Evolutionary conservation across 2,888 invertebrate genomes (phyloP).

Genomic region (Muschampia plurimacula): DNA sequence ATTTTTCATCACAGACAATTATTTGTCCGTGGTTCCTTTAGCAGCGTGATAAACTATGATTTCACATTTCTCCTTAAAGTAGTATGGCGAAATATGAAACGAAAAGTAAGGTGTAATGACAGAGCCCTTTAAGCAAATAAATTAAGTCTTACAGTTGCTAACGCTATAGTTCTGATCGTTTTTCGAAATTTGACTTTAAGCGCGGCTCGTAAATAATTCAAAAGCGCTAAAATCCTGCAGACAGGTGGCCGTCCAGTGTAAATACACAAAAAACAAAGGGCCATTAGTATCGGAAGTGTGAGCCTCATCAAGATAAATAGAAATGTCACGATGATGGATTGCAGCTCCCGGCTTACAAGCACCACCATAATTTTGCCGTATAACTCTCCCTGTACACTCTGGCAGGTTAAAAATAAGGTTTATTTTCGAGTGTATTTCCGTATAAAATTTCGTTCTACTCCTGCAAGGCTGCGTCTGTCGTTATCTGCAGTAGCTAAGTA

Average conservation of each 20-base stretch:
- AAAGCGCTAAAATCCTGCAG: constrained; percentile 35
- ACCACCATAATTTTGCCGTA: constrained; percentile 55
- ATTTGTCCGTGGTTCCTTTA: no score
- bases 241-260: constrained; percentile 36
- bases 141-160: neutral
- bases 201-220: constrained; percentile 32
- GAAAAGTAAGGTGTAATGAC: no score
- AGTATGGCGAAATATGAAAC: no score
- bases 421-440: constrained; percentile 46
- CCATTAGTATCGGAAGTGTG: constrained; percentile 78
- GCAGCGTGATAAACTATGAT: no score
- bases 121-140: neutral
- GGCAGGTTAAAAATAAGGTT: constrained; percentile 52
- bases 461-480: constrained; percentile 62
- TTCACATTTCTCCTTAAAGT: no score
- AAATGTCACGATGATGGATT: constrained; percentile 82
- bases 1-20: no score
- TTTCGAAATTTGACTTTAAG: constrained; percentile 16
- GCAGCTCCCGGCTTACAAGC: constrained; percentile 61
- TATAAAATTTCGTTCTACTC: constrained; percentile 50
- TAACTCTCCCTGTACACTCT: constrained; percentile 46
- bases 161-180: neutral
- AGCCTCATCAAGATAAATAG: constrained; percentile 82
- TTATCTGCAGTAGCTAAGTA: constrained; percentile 63
- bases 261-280: constrained; percentile 63